Base-by-base conservation (phyloP, 2,888 invertebrate species). In the Tetranychus truncatus region DNA sequence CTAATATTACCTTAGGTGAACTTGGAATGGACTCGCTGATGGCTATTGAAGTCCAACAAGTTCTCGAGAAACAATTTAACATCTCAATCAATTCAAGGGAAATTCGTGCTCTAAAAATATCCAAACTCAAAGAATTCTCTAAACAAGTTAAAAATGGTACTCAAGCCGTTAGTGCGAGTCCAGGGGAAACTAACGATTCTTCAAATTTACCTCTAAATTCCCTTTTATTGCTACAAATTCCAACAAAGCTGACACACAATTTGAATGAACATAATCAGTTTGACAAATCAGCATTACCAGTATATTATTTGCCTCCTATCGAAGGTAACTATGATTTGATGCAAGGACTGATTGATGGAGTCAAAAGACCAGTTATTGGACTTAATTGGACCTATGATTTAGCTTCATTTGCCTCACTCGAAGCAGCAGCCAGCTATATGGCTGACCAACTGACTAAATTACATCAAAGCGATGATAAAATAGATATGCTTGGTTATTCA, bases 11-110 rank as follows among this genome's bases (percentile, higher is more conserved):
- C 71, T 85, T 97, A 72, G 92, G 93, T 46, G 96, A 97, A 83
- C 87, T 97, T 66, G 97, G 97, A 77, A 92, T 97, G 89, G 97
- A 97, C 82, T 96, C 95, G 2, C 85, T 97, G 79, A 97, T 97
- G 96, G 95, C 95, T 71, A 95, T 96, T 3, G 97, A 97, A 86
- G 94, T 97, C 81, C 96, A 75, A 45, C 77, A 86, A 80, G 83
- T 83, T 6, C 84, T 95, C 75, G 95, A 95, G 83, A 87, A 94
- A 76, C 91, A 90, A 81, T 94, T 90, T 84, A 95, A 96, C 83
- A 84, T 95, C 76, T 88, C 91, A 45, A 85, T 97, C 78, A 89
- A 90, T 78, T 91, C 94, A 79, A 91, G 92, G 83, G 95, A 95
- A 84, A 93, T 96, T 80, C 88, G 95, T 77, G 87, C 85, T 74